These are phyloP conservation scores for Itoplectis maculator DNA, from an alignment of 2,888 invertebrate genomes.

Conservation along the genomic window DNA sequence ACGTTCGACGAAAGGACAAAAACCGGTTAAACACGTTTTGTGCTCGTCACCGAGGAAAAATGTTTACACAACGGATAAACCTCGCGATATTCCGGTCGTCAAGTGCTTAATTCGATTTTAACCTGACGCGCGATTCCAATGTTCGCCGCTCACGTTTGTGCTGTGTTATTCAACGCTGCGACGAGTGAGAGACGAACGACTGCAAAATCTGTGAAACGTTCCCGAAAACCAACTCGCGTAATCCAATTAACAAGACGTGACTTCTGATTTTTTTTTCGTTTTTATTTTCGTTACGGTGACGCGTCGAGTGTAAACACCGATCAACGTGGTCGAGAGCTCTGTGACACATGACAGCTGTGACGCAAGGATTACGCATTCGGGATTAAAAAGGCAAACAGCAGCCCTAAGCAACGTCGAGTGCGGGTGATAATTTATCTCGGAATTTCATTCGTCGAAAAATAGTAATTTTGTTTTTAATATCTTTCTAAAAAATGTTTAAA, in stretches of 20 bases:
- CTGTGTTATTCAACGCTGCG: background rate
- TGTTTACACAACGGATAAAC: background rate
- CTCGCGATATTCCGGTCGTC: conserved; percentile 26
- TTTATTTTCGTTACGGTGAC: background rate
- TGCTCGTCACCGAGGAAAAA: conserved; percentile 10
- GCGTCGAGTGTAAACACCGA: conserved; percentile 2
- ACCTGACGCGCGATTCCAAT: background rate
- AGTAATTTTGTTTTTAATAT: no score
- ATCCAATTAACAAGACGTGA: conserved; percentile 2
- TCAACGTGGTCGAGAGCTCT: background rate
- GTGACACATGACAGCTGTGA: conserved; percentile 5
- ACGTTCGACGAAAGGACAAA: conserved; percentile 13
- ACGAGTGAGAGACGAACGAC: background rate
- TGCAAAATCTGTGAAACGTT: conserved; percentile 1
- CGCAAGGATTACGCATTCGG: background rate
- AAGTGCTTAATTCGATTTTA: conserved; percentile 7
- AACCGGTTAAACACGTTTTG: background rate
- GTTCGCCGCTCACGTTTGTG: background rate
- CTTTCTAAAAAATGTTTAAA: background rate
- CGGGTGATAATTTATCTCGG: background rate
- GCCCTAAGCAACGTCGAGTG: background rate
- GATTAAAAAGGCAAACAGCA: conserved; percentile 2
- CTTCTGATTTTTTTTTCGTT: background rate
- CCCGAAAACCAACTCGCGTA: background rate
- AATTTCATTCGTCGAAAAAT: background rate